Conservation (phyloP, 2,113 vertebrate genomes). For the Pyrgilauda ruficollis region DNA sequence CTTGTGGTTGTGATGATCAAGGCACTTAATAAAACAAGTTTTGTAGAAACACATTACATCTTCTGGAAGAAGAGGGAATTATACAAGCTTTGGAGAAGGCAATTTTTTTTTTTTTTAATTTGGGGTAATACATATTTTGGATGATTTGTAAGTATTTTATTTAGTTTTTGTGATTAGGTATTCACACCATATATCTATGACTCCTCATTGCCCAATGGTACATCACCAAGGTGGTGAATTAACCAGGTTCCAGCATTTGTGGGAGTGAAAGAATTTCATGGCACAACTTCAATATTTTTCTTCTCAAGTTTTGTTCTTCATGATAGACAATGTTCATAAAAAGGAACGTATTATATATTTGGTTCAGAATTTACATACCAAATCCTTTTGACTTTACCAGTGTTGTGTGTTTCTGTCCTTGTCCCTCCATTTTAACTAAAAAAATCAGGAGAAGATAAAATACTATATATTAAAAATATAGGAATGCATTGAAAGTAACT, state of each 20-base stretch:
- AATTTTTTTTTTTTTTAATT: not conserved
- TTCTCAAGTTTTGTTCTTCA: not conserved
- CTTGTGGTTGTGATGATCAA: not conserved
- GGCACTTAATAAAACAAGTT: not conserved
- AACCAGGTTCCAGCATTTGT: not conserved
- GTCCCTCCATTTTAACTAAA: not conserved
- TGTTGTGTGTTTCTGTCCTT: not conserved
- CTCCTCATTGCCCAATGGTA: rapidly evolving
- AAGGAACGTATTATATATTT: not conserved
- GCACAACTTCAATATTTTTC: not conserved
- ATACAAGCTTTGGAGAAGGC: not conserved
- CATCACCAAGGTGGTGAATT: not conserved
- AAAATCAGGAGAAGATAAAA: not conserved
- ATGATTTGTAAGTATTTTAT: not conserved
- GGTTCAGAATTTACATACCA: not conserved
- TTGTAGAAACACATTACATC: not conserved
- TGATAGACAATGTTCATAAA: not conserved
- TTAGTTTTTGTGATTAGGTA: not conserved
- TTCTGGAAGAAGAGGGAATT: not conserved
- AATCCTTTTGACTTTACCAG: not conserved
- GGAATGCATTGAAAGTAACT: not conserved
- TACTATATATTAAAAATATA: not conserved
- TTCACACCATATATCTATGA: rapidly evolving
- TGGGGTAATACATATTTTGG: not conserved
- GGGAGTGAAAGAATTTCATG: not conserved